Evolutionary conservation across 2,797 vertebrate species (phyloP).

Genomic region (Tragopan temminckii): DNA sequence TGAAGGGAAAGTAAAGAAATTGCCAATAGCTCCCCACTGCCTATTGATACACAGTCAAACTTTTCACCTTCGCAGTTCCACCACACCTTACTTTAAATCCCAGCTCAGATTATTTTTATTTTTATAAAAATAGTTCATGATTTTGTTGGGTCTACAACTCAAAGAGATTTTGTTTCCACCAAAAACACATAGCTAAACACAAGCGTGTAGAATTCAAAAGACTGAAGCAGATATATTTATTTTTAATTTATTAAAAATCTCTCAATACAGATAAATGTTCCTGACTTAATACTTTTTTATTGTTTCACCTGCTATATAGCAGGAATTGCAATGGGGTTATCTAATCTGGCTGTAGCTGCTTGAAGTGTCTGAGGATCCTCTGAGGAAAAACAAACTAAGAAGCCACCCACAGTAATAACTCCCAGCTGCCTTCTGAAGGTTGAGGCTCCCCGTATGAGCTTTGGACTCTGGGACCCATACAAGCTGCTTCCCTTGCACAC

Average conservation of each 20-base stretch:
- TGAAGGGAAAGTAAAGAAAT: background rate
- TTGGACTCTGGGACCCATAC: background rate
- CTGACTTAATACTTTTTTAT: conserved; percentile 66
- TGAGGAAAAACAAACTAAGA: conserved; percentile 45
- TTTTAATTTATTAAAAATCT: conserved; percentile 71
- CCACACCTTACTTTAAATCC: conserved; percentile 62
- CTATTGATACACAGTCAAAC: conserved; percentile 34
- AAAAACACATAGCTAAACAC: conserved; percentile 73
- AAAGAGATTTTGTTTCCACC: conserved; percentile 24
- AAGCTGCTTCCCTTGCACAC: fast-evolving
- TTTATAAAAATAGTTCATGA: conserved; percentile 43
- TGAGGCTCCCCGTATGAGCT: background rate
- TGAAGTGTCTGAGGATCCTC: conserved; percentile 33
- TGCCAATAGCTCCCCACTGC: conserved; percentile 29
- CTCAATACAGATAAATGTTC: conserved; percentile 62
- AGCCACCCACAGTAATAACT: conserved; percentile 33
- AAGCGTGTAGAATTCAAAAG: conserved; percentile 42
- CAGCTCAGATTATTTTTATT: conserved; percentile 44
- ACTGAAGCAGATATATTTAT: conserved; percentile 66
- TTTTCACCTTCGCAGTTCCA: conserved; percentile 1
- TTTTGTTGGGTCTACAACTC: conserved; percentile 24
- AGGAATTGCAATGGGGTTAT: conserved; percentile 51
- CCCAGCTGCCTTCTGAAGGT: conserved; percentile 3
- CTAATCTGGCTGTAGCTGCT: conserved; percentile 43
- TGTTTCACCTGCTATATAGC: conserved; percentile 77